Conservation (phyloP, 2,888 invertebrate species). For the Hyposoter dolosus region DNA sequence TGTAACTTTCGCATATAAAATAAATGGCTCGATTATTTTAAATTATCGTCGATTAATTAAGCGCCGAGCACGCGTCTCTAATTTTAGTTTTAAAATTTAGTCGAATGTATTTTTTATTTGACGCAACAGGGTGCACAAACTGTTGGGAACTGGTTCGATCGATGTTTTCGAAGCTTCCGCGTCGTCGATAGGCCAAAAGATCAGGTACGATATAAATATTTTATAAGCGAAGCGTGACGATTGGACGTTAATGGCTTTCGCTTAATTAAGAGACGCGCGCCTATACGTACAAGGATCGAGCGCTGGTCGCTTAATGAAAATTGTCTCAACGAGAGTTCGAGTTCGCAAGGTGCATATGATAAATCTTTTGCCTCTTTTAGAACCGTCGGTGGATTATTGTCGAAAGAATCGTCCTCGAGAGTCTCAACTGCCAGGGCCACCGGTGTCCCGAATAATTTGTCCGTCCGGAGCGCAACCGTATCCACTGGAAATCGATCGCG, state of each 20-base stretch:
- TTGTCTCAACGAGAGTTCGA: not conserved
- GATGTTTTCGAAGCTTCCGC: constrained; percentile 34
- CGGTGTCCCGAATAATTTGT: not conserved
- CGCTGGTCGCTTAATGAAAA: constrained; percentile 17
- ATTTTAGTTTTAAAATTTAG: not conserved
- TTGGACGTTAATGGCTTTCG: constrained; percentile 22
- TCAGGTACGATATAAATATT: constrained; percentile 48
- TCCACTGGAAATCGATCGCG: constrained; percentile 13
- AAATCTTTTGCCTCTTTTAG: constrained; percentile 32
- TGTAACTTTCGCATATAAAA: not conserved
- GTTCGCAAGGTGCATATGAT: constrained; percentile 5
- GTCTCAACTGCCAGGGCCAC: not conserved
- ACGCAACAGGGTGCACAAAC: constrained; percentile 26
- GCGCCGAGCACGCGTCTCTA: not conserved
- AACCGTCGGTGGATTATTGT: constrained; percentile 12
- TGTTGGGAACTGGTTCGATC: constrained; percentile 46
- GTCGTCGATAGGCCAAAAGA: constrained; percentile 46
- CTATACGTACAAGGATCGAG: constrained; percentile 1
- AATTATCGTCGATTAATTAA: constrained; percentile 53
- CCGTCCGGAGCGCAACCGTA: not conserved
- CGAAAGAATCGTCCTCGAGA: constrained; percentile 14
- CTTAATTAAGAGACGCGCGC: constrained; percentile 39
- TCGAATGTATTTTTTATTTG: not conserved
- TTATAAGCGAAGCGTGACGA: constrained; percentile 33
- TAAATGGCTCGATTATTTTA: constrained; percentile 41